A percentile compares a stretch with the other conserved stretches of the same genome.
phyloP scores from a whole-genome alignment of 2,888 invertebrate species.

The Aphodius granarius region DNA sequence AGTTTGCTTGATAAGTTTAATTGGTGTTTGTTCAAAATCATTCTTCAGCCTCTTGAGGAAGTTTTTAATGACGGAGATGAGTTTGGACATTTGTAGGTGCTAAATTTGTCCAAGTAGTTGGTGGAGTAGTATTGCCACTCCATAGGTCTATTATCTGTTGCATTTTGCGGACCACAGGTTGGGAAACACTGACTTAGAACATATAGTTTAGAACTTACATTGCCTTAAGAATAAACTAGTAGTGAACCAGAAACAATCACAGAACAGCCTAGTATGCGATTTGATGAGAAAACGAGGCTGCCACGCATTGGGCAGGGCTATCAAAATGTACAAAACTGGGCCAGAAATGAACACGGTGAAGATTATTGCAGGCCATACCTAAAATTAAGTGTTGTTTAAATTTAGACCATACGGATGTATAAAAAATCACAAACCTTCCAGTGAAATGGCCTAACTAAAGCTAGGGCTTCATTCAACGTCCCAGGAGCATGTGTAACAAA shows the following conservation, averaged over 20 bases:
- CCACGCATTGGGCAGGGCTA: constrained; percentile 65
- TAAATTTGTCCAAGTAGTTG: too few relatives aligned
- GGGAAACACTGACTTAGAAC: not conserved
- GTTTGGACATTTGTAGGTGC: too few relatives aligned
- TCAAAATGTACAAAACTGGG: constrained; percentile 69
- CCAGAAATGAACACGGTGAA: constrained; percentile 68
- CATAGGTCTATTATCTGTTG: too few relatives aligned
- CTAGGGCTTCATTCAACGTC: constrained; percentile 71
- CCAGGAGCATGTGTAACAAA: constrained; percentile 76
- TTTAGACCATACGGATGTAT: too few relatives aligned
- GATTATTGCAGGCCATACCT: constrained; percentile 75
- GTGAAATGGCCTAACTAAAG: constrained; percentile 72
- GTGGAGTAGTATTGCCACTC: too few relatives aligned
- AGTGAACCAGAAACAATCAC: constrained; percentile 74
- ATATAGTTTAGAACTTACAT: constrained; percentile 56
- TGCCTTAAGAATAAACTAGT: constrained; percentile 71
- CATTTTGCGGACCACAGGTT: too few relatives aligned
- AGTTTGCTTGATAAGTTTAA: too few relatives aligned
- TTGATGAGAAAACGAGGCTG: constrained; percentile 49
- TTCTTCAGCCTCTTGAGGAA: too few relatives aligned
- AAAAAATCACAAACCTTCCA: constrained; percentile 61
- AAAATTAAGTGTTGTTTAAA: constrained; percentile 30
- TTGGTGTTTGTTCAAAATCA: too few relatives aligned
- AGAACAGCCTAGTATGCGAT: constrained; percentile 52
- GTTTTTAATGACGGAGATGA: too few relatives aligned